phyloP scores from a whole-genome alignment of 2,113 vertebrate genomes.

The Greenwoodochromis staneri region DNA sequence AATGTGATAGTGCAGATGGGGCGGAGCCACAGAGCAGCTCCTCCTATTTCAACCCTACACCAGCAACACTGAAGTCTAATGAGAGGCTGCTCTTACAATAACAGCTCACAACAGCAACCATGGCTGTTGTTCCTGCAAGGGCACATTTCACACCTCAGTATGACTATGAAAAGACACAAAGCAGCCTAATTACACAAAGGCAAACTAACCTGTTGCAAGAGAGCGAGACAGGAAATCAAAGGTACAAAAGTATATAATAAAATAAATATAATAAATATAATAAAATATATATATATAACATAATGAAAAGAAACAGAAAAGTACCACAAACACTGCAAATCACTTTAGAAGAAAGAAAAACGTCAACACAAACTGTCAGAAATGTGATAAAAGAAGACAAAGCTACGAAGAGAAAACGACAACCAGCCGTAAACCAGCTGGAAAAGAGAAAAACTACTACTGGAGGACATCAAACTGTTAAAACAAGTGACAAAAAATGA shows the following conservation, averaged over 20 bases:
- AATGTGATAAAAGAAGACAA: background rate
- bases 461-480: background rate
- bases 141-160: rapidly evolving
- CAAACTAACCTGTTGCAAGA: background rate
- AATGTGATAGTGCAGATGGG: background rate
- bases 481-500: background rate
- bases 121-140: background rate
- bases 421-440: background rate
- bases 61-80: background rate
- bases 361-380: background rate
- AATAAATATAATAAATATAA: background rate
- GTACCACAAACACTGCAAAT: background rate
- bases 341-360: background rate
- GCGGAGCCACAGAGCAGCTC: background rate
- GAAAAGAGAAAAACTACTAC: background rate
- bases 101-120: background rate
- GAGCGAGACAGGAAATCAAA: background rate
- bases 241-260: background rate
- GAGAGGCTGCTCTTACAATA: background rate
- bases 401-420: background rate
- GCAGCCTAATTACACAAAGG: background rate
- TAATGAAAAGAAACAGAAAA: background rate
- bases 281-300: background rate
- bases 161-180: background rate
- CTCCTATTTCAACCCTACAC: background rate